A percentile compares a stretch with the other conserved stretches of the same genome.
Evolutionary conservation across 2,888 invertebrate genomes (phyloP).

Genomic region (Tyria jacobaeae): DNA sequence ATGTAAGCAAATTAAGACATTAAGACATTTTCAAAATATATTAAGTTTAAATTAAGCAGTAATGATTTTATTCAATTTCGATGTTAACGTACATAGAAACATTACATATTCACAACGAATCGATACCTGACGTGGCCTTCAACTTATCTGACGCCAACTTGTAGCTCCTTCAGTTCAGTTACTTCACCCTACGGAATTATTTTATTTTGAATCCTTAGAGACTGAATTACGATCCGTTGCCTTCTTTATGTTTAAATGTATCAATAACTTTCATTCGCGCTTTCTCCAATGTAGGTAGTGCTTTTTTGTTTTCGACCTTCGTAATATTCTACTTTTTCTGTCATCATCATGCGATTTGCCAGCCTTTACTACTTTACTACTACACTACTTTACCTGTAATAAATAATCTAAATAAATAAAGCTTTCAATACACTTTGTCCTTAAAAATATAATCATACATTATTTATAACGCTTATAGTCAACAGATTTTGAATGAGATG

Average conservation of each 20-base stretch:
- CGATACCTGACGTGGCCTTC: constrained; percentile 5
- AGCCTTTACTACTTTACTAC: too few species aligned
- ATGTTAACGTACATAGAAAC: background rate
- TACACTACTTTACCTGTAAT: too few species aligned
- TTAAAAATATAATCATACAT: too few species aligned
- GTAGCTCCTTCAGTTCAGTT: background rate
- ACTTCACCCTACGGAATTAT: background rate
- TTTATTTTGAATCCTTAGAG: background rate
- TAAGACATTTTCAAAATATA: background rate
- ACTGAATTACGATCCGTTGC: too few species aligned
- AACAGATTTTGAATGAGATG: too few species aligned
- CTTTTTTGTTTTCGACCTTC: background rate
- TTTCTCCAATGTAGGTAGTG: background rate
- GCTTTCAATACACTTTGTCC: too few species aligned
- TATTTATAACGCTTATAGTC: too few species aligned
- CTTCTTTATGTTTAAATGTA: too few species aligned
- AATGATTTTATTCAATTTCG: background rate
- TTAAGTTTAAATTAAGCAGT: background rate
- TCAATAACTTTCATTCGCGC: background rate
- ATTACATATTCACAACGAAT: background rate
- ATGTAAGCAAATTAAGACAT: too few species aligned
- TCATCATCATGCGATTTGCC: too few species aligned
- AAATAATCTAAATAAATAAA: too few species aligned
- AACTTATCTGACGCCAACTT: background rate
- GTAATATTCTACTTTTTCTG: background rate